Conservation (phyloP, 2,888 invertebrate genomes). For the Octonoba sinensis region DNA sequence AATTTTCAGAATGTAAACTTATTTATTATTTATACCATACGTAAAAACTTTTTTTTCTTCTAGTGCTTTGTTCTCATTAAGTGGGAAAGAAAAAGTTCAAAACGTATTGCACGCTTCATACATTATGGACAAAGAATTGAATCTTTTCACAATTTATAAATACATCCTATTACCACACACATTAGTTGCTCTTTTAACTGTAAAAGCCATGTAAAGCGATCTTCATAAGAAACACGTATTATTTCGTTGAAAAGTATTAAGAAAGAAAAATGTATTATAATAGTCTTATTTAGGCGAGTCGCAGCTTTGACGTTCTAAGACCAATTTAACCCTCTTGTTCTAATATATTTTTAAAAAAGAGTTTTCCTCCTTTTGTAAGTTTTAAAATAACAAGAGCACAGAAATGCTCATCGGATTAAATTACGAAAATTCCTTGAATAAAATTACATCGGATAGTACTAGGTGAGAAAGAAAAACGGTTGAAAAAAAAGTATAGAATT, state of each 20-base stretch:
- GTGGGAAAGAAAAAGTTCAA: too few relatives aligned
- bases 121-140: too few relatives aligned
- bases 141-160: too few relatives aligned
- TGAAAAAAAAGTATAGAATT: slow-evolving; percentile 29
- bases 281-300: slow-evolving; percentile 10
- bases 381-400: slow-evolving; percentile 22
- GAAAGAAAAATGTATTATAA: slow-evolving; percentile 20
- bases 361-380: slow-evolving; percentile 1
- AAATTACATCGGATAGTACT: slow-evolving; percentile 46
- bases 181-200: too few relatives aligned
- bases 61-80: too few relatives aligned
- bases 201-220: slow-evolving; percentile 7
- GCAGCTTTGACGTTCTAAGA: slow-evolving; percentile 1
- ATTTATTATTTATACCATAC: too few relatives aligned
- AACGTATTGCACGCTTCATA: too few relatives aligned
- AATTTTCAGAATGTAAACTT: too few relatives aligned
- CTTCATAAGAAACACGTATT: slow-evolving; percentile 15
- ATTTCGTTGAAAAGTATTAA: not conserved
- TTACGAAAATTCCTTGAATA: slow-evolving; percentile 55
- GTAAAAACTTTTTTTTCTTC: too few relatives aligned
- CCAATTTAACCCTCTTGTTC: slow-evolving; percentile 5
- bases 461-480: not conserved
- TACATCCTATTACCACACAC: too few relatives aligned
- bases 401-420: slow-evolving; percentile 38
- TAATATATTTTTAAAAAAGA: not conserved